phyloP scores from a whole-genome alignment of 2,888 invertebrate genomes.

The Lycaena phlaeas region DNA sequence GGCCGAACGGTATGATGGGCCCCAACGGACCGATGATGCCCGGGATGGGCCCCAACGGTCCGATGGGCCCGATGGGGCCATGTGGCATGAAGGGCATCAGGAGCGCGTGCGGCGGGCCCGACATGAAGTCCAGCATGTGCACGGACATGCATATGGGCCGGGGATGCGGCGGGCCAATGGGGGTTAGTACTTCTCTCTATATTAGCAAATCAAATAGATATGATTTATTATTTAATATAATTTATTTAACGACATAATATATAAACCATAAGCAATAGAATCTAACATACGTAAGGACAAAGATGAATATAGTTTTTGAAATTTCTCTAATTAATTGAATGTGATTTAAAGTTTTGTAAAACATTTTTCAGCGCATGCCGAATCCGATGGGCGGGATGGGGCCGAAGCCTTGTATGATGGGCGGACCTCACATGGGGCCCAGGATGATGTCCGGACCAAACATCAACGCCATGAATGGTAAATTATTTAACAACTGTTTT shows the following conservation, averaged over 20 bases:
- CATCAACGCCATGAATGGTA: slow-evolving; percentile 67
- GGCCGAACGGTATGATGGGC: slow-evolving; percentile 61
- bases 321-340: no score
- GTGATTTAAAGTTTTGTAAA: no score
- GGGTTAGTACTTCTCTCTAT: slow-evolving; percentile 38
- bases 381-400: slow-evolving; percentile 70
- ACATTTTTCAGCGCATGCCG: slow-evolving; percentile 67
- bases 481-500: slow-evolving; percentile 13
- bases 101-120: slow-evolving; percentile 62
- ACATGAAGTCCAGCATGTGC: slow-evolving; percentile 67
- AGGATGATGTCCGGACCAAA: slow-evolving; percentile 69
- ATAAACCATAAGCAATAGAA: no score
- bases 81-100: slow-evolving; percentile 67
- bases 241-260: no score
- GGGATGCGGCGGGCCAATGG: slow-evolving; percentile 68
- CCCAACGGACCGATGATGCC: slow-evolving; percentile 59
- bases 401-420: slow-evolving; percentile 68
- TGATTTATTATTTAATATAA: no score
- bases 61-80: slow-evolving; percentile 68
- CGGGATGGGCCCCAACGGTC: slow-evolving; percentile 59
- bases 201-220: neutral
- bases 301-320: slow-evolving; percentile 13
- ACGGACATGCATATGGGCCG: slow-evolving; percentile 69
- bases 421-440: slow-evolving; percentile 65
- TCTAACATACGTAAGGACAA: no score